Evolutionary conservation across 2,113 vertebrate species (phyloP), one percentile per base, ranked within the genome.

Genomic region (Eurystomus gularis): DNA sequence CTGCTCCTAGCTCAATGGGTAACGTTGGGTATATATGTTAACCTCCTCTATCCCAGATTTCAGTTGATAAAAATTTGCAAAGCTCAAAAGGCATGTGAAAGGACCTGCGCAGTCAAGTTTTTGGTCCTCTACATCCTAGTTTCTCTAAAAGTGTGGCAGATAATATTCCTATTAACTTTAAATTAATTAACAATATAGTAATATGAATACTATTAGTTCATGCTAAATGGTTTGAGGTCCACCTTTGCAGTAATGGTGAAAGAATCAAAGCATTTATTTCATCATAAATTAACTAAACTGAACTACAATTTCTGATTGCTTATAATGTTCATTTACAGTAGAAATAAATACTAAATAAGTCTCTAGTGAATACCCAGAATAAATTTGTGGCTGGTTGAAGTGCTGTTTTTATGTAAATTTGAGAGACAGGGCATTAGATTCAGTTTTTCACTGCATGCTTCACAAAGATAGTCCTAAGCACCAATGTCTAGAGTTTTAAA

Each of bases 401-500:
- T 70, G 68, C 33, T 33, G 6, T 8, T 90, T 95, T 80, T 77
- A 77, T 70, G 68, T 62, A 88, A 90, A 83, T 35, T 88, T 62
- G 46, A 78, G 51, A 90, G 51, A 70, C 46, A 23, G 24, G 11
- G 21, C 46, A 94, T 64, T 54, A 91, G 51, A 91, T 92, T 58
- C 28, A 66, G 66, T 51, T 90, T 93, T 93, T 90, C 87, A 55
- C 29, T 61, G 46, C 62, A 54, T 75, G 48, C 37, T 90, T 96
- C 62, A 88, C 68, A 91, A 84, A 88, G 84, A 70, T 75, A 82
- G 42, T 84, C 69, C 89, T 78, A 90, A 88, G 77, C 83, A 82
- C n/a, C 58, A 82, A 87, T 37, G 77, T 79, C 52, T 88, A 89
- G 48, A 83, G 26, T 84, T 80, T 82, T 81, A 88, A 96, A 88